Evolutionary conservation across 2,797 vertebrate species (phyloP), one percentile per base, ranked within the genome.

Genomic region (Denticeps clupeoides): DNA sequence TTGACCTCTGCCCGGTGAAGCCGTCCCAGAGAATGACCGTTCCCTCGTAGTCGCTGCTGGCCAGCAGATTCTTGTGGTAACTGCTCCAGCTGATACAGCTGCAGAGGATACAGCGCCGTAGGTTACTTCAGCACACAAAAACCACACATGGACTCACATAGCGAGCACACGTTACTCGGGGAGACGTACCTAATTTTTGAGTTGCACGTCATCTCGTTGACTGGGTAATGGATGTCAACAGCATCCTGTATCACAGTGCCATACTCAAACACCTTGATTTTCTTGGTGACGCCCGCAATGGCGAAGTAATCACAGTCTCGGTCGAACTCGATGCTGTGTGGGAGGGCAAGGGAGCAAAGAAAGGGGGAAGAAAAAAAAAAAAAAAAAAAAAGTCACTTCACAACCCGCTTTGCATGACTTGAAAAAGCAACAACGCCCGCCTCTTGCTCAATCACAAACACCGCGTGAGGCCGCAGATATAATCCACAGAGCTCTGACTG

Each of bases 81-180:
- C 94, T 99, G 83, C 95, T 99, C 95, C 95, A 99, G 88, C 95
- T 99, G 87, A 99, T 99, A 93, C 95, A 99, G 90, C 95, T 99
- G 22, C 16, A 57, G 45, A 1, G 49, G 26, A 26, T 5, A 52
- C 24, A 70, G n/a, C n/a, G n/a, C n/a, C n/a, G n/a, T n/a, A n/a
- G n/a, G n/a, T n/a, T n/a, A n/a, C n/a, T n/a, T n/a, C n/a, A n/a
- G n/a, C n/a, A n/a, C n/a, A n/a, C n/a, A n/a, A n/a, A n/a, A n/a
- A n/a, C n/a, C n/a, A n/a, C n/a, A n/a, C n/a, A n/a, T n/a, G n/a
- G n/a, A n/a, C n/a, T n/a, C n/a, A n/a, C n/a, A n/a, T n/a, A n/a
- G n/a, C n/a, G n/a, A n/a, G n/a, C n/a, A n/a, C 12, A 5, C 16
- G 19, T 25, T 37, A 3, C 13, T 19, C 35, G 7, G 9, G 19